These are phyloP conservation scores for Benitochromis conjunctus DNA, from an alignment of 2,113 vertebrate species.

Conservation along the genomic window DNA sequence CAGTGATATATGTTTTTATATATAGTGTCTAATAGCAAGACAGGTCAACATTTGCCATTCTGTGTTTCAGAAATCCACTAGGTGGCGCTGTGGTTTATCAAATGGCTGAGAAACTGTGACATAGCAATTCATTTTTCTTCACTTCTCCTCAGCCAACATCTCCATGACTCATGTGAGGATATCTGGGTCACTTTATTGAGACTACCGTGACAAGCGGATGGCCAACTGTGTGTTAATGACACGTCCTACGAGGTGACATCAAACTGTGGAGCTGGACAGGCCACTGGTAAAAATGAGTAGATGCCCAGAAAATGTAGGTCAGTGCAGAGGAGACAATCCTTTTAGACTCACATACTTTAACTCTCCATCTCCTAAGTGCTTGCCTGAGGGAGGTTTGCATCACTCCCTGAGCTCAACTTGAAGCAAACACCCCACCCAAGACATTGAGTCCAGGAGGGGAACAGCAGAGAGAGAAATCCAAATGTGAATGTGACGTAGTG, in stretches of 20 bases:
- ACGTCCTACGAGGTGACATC: background rate
- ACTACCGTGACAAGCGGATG: conserved; percentile 10
- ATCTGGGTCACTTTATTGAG: conserved; percentile 28
- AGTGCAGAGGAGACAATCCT: background rate
- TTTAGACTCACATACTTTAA: background rate
- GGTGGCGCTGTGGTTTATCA: conserved; percentile 46
- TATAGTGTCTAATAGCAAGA: background rate
- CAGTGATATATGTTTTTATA: background rate
- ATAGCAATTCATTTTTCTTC: background rate
- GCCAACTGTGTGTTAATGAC: background rate
- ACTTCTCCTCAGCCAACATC: background rate
- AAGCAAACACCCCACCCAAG: conserved; percentile 38
- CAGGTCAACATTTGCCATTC: background rate
- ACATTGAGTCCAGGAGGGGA: conserved; percentile 9
- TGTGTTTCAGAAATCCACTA: conserved; percentile 29
- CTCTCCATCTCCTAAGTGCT: conserved; percentile 17
- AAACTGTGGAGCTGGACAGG: background rate
- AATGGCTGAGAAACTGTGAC: background rate
- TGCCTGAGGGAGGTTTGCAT: conserved; percentile 53
- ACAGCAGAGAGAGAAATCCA: background rate
- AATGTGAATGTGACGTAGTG: background rate
- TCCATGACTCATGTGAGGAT: conserved; percentile 2
- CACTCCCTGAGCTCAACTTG: conserved; percentile 46
- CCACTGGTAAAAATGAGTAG: background rate
- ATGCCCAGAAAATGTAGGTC: conserved; percentile 9